Percentiles rank a stretch among this genome's conserved stretches.
Conservation (phyloP, 2,888 invertebrate species). For the Nymphalis c-album region DNA sequence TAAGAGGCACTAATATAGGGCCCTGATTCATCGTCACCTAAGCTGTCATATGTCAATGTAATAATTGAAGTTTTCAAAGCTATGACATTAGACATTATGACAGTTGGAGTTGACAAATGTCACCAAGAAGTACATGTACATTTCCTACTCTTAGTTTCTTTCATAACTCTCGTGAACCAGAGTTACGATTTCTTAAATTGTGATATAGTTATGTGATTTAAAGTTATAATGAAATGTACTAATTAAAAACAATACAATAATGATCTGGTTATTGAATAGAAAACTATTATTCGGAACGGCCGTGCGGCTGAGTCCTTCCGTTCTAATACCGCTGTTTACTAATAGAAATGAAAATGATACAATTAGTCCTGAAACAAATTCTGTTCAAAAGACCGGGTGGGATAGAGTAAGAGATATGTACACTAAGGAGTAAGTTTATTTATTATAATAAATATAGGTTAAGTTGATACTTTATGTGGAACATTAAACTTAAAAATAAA, state of each 20-base stretch:
- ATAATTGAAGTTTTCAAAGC: too few species aligned
- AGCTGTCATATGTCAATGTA: too few species aligned
- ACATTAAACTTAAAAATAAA: too few species aligned
- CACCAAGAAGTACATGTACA: too few species aligned
- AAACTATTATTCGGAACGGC: slow-evolving; percentile 55
- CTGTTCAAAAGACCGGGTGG: slow-evolving; percentile 64
- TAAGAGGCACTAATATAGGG: too few species aligned
- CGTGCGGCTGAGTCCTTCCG: slow-evolving; percentile 56
- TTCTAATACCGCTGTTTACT: slow-evolving; percentile 53
- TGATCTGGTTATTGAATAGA: slow-evolving; percentile 38
- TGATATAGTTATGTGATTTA: background rate
- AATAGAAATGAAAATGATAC: slow-evolving; percentile 50
- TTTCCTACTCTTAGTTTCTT: too few species aligned
- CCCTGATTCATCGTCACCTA: too few species aligned
- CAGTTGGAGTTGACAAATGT: too few species aligned
- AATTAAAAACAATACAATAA: slow-evolving; percentile 1
- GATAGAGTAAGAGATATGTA: slow-evolving; percentile 77
- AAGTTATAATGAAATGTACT: background rate
- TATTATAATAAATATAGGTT: slow-evolving; percentile 11
- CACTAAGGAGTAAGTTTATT: slow-evolving; percentile 62
- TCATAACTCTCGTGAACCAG: too few species aligned
- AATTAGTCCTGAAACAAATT: slow-evolving; percentile 44
- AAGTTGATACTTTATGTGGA: too few species aligned
- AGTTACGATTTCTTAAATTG: background rate
- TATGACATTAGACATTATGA: too few species aligned